Evolutionary conservation across 1,140 invertebrate species (phyloP).

Genomic region (Apocrypta bakeri): DNA sequence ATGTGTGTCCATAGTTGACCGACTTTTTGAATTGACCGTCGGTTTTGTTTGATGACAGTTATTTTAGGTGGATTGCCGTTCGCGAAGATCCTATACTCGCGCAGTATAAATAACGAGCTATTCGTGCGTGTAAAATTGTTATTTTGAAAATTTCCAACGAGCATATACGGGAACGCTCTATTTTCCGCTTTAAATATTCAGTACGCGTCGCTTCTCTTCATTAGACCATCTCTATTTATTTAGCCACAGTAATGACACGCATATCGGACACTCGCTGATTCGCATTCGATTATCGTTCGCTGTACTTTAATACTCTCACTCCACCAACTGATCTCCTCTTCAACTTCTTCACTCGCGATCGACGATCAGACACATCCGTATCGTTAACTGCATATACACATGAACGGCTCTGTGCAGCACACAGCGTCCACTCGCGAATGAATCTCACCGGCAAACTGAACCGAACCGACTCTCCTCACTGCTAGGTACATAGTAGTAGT

Average conservation of each 20-base stretch:
- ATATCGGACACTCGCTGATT: no score
- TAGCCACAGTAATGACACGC: no score
- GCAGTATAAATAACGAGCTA: not conserved
- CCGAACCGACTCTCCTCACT: not conserved
- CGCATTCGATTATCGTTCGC: no score
- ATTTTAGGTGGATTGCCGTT: not conserved
- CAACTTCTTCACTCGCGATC: no score
- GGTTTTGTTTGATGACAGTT: not conserved
- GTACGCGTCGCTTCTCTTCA: not conserved
- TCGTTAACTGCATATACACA: no score
- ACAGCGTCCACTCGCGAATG: not conserved
- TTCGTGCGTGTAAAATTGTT: constrained; percentile 5
- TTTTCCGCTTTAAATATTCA: not conserved
- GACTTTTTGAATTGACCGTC: not conserved
- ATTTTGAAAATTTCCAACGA: not conserved
- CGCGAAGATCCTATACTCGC: not conserved
- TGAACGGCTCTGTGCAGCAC: not conserved
- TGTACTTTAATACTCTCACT: no score
- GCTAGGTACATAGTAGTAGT: not conserved
- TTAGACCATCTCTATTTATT: no score
- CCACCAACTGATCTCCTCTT: no score
- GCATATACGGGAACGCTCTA: not conserved
- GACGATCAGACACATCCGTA: no score
- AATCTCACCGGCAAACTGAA: constrained; percentile 38
- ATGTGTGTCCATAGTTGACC: not conserved